Evolutionary conservation across 2,888 invertebrate species (phyloP), one percentile per base, ranked within the genome.

Genomic region (Drosophila atroscutellata): DNA sequence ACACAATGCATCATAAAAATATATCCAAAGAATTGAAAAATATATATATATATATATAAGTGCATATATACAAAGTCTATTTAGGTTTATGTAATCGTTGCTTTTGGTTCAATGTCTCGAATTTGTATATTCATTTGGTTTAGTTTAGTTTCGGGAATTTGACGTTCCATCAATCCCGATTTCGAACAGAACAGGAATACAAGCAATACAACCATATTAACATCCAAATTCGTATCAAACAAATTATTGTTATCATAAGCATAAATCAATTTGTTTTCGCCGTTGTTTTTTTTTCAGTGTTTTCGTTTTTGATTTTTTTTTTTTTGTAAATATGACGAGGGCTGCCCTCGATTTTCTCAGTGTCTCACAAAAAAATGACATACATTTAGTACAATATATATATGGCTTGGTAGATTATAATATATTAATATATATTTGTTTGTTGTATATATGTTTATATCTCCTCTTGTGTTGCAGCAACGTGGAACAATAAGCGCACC

Each of bases 401-500:
- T 72, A 78, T 36, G 36, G 66, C 56, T 47, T 58, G 69, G 80
- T 75, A 51, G 50, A n/a, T 59, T 61, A 42, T 30, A 51, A 60
- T 26, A 39, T 52, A 57, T 67, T 75, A n/a, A 47, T 65, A 65
- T 60, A n/a, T 32, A 28, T 28, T 45, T 34, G 52, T 26, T 45
- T 37, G 50, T 32, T 74, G n/a, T 60, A 59, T 62, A 59, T 58
- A 36, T 65, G 51, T 61, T 51, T 57, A 62, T 51, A 55, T 62
- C 54, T 50, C 26, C 34, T 76, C 62, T 20, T 47, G 54, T 62
- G 71, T 71, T 59, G 71, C 77, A 76, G 50, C 62, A 59, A 70
- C 51, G 36, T 65, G 66, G 66, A 66, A 72, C 79, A 66, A 56
- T 77, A 77, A 80, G 80, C 80, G 76, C 76, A 77, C 58, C 76